These are phyloP conservation scores for Hydriomena furcata DNA, from an alignment of 2,888 invertebrate species.

Conservation along the genomic window DNA sequence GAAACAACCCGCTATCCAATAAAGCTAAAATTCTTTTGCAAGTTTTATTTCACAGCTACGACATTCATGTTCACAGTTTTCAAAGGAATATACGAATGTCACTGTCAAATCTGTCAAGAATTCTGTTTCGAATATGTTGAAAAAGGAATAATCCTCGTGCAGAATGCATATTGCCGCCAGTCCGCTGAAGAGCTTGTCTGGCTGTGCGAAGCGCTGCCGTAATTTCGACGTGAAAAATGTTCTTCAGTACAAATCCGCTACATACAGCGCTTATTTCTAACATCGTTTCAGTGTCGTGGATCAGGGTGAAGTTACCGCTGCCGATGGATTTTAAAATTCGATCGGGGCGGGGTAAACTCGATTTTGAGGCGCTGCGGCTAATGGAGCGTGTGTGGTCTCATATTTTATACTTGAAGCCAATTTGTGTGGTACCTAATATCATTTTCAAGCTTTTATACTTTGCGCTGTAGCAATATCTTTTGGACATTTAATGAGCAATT, in stretches of 20 bases:
- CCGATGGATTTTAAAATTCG: conserved; percentile 44
- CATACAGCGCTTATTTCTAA: conserved; percentile 11
- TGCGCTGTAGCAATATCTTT: background rate
- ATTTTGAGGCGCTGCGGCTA: conserved; percentile 34
- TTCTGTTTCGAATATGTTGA: conserved; percentile 10
- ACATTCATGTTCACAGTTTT: background rate
- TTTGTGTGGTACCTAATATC: conserved; percentile 11
- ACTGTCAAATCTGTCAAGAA: conserved; percentile 20
- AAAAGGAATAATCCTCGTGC: conserved; percentile 6
- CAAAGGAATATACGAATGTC: conserved; percentile 13
- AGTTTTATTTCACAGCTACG: background rate
- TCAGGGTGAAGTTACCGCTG: conserved; percentile 14
- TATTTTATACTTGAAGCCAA: conserved; percentile 17
- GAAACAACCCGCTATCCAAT: too few species aligned
- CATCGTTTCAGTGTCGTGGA: conserved; percentile 8
- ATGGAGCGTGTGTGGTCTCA: conserved; percentile 25
- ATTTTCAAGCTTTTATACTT: conserved; percentile 5
- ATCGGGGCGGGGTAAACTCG: conserved; percentile 34
- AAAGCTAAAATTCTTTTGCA: background rate
- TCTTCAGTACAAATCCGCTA: background rate
- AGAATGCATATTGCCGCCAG: background rate
- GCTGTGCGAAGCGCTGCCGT: conserved; percentile 2
- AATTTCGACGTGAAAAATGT: conserved; percentile 5
- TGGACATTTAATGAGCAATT: background rate
- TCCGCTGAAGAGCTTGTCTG: conserved; percentile 7